Evolutionary conservation across 2,797 vertebrate species (phyloP).

Genomic region (Bradypus variegatus): DNA sequence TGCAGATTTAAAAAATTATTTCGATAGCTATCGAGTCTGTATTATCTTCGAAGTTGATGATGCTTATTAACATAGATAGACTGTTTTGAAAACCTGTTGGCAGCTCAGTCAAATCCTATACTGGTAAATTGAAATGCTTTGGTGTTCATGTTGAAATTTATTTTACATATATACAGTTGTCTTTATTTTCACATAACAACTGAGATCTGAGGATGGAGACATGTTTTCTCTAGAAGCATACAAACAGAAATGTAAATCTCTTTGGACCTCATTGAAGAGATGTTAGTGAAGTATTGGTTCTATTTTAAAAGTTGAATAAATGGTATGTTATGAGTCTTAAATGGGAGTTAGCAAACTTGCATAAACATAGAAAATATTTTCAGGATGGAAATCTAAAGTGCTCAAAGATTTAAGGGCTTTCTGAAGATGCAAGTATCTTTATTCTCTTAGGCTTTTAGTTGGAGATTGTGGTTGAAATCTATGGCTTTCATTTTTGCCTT

Average conservation of each 20-base stretch:
- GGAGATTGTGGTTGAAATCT: slow-evolving; percentile 5
- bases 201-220: slow-evolving; percentile 4
- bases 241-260: slow-evolving; percentile 7
- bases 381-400: slow-evolving; percentile 6
- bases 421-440: neutral
- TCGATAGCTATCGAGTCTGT: neutral
- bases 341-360: slow-evolving; percentile 15
- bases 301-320: neutral
- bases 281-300: slow-evolving; percentile 6
- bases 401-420: neutral
- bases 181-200: slow-evolving; percentile 9
- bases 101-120: neutral
- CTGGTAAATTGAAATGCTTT: neutral
- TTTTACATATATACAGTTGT: neutral
- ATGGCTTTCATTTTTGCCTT: neutral
- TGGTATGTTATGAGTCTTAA: neutral
- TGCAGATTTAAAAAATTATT: slow-evolving; percentile 21
- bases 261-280: neutral
- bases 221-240: neutral
- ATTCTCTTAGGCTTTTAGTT: slow-evolving; percentile 21
- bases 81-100: neutral
- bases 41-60: neutral
- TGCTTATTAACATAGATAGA: neutral
- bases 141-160: neutral
- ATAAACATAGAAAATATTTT: slow-evolving; percentile 6